Base-by-base conservation (phyloP, 2,113 vertebrate species). In the Indicator maculatus region DNA sequence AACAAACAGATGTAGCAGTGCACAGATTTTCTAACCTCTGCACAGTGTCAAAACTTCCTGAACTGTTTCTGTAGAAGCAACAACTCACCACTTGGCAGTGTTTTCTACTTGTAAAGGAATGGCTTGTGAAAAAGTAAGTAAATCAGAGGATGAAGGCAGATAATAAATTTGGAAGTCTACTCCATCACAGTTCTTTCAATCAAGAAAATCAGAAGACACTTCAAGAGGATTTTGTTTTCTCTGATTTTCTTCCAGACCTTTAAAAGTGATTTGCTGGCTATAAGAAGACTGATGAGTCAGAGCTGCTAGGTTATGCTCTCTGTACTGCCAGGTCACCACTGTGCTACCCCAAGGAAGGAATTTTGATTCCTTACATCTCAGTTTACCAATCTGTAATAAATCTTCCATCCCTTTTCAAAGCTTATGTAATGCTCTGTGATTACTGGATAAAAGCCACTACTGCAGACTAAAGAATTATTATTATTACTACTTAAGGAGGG, bases 191-290 rank as follows among this genome's bases (percentile, higher is more conserved):
- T 71, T 71, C 60, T 80, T 77, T 90, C 69, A 94, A 26, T 63
- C 26, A 38, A 44, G 45, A 90, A 95, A 80, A 59, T 16, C 80
- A 81, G 73, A 92, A 78, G 60, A 86, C 69, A 92, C 19, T 65
- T 92, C 86, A 81, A 63, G 80, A 92, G 65, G 52, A 50, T 66
- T 86, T 52, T 74, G 60, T 80, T 88, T 88, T 83, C 56, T 90
- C 72, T 93, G 69, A 92, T 83, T 83, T 36, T 14, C 28, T 81
- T 90, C 89, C 86, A 92, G 41, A 19, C 33, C 65, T 74, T 94
- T 86, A 93, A 77, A 90, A 88, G 77, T 64, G 56, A 90, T 93
- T 76, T 89, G 63, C 70, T 69, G 55, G 66, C 72, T 72, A 72
- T 20, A 44, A 89, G 81, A 87, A 12, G 26, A 64, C 31, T 3